Evolutionary conservation across 2,113 vertebrate genomes (phyloP), one percentile per base, ranked within the genome.

Genomic region (Gnathonemus longibarbis): DNA sequence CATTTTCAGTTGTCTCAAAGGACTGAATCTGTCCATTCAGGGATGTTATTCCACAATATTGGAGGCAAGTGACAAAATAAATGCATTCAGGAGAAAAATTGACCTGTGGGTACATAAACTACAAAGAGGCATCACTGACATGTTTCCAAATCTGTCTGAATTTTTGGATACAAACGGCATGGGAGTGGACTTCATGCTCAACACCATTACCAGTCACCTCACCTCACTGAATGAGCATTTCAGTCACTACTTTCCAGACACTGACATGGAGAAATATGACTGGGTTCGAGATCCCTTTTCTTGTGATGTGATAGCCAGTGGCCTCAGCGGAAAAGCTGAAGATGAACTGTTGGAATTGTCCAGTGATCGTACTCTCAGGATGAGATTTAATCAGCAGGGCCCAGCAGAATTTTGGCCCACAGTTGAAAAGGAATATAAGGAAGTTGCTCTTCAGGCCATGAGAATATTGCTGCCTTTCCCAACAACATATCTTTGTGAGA

Each of bases 51-150:
- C 48, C 5, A 49, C 49, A 24, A 87, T 49, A 87, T 87, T 87
- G 85, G 46, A 87, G 85, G 85, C 48, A 52, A 87, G 49, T 87
- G 85, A 53, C 85, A 87, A 87, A 49, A 87, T 87, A 50, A 52
- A 49, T 50, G 85, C 85, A 87, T 87, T 87, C 48, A 52, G 85
- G 85, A 87, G 48, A 52, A 87, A 87, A 87, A 87, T 49, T 27
- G 42, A 87, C n/a, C 48, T 87, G 7, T 49, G 85, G 24, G 27
- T 31, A 87, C 7, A 24, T 49, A 10, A 87, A 1, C 53, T 56
- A 56, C 53, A 56, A 56, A 56, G 53, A 56, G 53, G 19, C 53
- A 58, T 88, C 87, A 56, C 87, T 31, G 87, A 88, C 35, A 88
- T 56, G 87, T 88, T 58, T 56, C 52, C 87, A 31, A 27, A 56